Percentiles rank a stretch among this genome's conserved stretches.
Evolutionary conservation across 2,797 vertebrate genomes (phyloP).

Genomic region (Pseudochromis fuscus): DNA sequence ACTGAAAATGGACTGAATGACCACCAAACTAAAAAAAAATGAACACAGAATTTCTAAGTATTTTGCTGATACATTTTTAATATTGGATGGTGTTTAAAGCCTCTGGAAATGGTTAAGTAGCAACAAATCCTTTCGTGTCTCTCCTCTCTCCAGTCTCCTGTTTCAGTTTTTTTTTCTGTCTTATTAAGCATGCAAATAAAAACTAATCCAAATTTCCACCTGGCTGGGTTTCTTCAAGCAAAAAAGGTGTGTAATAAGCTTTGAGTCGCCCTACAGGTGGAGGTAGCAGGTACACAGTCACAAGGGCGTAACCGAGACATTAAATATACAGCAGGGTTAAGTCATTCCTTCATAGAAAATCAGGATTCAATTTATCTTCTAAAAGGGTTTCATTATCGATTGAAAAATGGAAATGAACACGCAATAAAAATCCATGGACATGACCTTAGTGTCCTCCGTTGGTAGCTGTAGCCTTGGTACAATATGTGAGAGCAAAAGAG

Average conservation of each 20-base stretch:
- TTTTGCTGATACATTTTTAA: neutral
- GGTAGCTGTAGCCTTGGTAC: conserved; percentile 35
- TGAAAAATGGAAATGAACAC: conserved; percentile 35
- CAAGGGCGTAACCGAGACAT: conserved; percentile 11
- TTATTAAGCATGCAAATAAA: conserved; percentile 12
- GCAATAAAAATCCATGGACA: conserved; percentile 35
- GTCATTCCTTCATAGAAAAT: neutral
- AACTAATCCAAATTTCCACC: neutral
- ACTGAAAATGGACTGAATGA: neutral
- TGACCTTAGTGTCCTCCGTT: conserved; percentile 40
- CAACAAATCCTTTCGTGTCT: neutral
- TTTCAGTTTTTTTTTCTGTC: neutral
- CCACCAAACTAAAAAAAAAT: too few relatives aligned
- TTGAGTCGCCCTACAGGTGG: conserved; percentile 13
- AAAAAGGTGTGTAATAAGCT: conserved; percentile 4
- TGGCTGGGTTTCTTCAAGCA: neutral
- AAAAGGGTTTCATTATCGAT: conserved; percentile 18
- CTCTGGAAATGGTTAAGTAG: neutral
- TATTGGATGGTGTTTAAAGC: neutral
- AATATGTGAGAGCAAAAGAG: conserved; percentile 41
- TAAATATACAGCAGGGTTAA: conserved; percentile 12
- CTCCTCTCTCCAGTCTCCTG: neutral
- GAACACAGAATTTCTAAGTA: neutral
- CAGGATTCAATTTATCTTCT: neutral
- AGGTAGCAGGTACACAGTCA: neutral